Evolutionary conservation across 2,797 vertebrate genomes (phyloP), one percentile per base, ranked within the genome.

Genomic region (Pangasius macronema): DNA sequence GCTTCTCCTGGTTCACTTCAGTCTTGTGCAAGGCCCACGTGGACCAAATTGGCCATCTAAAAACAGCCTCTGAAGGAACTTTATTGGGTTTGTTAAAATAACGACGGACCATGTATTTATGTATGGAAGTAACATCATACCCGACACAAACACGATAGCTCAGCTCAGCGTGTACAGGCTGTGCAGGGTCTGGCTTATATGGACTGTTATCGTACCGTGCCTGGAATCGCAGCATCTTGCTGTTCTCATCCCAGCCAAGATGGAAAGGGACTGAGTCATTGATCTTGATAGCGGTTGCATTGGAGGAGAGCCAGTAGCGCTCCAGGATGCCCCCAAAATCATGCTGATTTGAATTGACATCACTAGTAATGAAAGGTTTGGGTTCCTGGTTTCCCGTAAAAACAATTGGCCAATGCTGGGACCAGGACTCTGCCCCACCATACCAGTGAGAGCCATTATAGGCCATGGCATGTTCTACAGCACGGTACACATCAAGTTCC

Each of bases 41-140:
- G 82, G 98, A 99, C 98, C 98, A 99, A 88, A 98, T 95, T 0
- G 98, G 98, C 85, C 97, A 95, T 18, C 94, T 95, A 93, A 99
- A 99, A 83, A 97, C 95, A 0, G 96, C 95, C 46, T 96, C 92
- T 0, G 97, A 96, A 0, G 98, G 98, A 84, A 97, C 96, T 91
- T 97, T 96, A 65, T 96, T 96, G 0, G 98, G 98, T 90, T 99
- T 99, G 90, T 97, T 97, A 92, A 99, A 99, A 93, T 99, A 98
- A 81, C 96, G 95, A 83, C 97, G 96, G n/a, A 99, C 98, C 98
- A 99, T 99, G 92, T 99, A 98, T 92, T 99, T 99, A 93, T 99
- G 98, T 91, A 99, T 97, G 72, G 97, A 98, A 51, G 97, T 98
- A 81, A 99, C 92, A 0, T 99, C 97, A 0, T 95, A 96, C 16